Percentiles rank a stretch among this genome's conserved stretches.
These are phyloP conservation scores for Lasioglossum lativentre DNA, from an alignment of 2,888 invertebrate genomes.

Conservation along the genomic window DNA sequence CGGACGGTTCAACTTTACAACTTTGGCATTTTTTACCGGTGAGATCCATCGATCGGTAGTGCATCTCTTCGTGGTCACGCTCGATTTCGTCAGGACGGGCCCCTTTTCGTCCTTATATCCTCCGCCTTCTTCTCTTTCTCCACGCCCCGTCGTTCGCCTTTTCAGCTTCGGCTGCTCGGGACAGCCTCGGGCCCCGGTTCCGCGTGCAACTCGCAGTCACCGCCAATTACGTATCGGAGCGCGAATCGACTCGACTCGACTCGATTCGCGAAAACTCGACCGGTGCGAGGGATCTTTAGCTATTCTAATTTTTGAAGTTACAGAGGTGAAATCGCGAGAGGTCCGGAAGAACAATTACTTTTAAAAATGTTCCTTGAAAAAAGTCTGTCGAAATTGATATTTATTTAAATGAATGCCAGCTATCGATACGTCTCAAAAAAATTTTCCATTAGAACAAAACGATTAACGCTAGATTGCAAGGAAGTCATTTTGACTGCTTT, in stretches of 20 bases:
- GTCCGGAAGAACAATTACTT: too few relatives aligned
- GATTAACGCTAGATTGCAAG: too few relatives aligned
- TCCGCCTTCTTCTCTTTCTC: constrained; percentile 10
- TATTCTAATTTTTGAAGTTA: too few relatives aligned
- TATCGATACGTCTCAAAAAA: too few relatives aligned
- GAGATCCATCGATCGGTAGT: constrained; percentile 55
- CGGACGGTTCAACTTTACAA: constrained; percentile 61
- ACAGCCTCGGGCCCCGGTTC: constrained; percentile 39
- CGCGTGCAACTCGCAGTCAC: constrained; percentile 42
- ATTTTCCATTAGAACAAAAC: too few relatives aligned
- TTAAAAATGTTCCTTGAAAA: too few relatives aligned
- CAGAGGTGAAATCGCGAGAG: too few relatives aligned
- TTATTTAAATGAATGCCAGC: too few relatives aligned
- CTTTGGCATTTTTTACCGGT: constrained; percentile 54
- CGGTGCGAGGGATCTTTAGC: neutral
- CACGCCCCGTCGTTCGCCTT: constrained; percentile 19
- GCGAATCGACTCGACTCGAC: neutral
- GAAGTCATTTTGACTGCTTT: too few relatives aligned
- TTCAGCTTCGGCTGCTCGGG: neutral
- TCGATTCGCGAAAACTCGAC: constrained; percentile 1
- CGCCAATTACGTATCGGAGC: constrained; percentile 51
- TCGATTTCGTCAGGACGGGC: constrained; percentile 65
- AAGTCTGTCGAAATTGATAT: too few relatives aligned
- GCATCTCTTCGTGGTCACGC: constrained; percentile 67
- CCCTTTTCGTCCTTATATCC: constrained; percentile 18